These are phyloP conservation scores for Poicephalus gulielmi DNA, from an alignment of 2,113 vertebrate species.

Conservation along the genomic window DNA sequence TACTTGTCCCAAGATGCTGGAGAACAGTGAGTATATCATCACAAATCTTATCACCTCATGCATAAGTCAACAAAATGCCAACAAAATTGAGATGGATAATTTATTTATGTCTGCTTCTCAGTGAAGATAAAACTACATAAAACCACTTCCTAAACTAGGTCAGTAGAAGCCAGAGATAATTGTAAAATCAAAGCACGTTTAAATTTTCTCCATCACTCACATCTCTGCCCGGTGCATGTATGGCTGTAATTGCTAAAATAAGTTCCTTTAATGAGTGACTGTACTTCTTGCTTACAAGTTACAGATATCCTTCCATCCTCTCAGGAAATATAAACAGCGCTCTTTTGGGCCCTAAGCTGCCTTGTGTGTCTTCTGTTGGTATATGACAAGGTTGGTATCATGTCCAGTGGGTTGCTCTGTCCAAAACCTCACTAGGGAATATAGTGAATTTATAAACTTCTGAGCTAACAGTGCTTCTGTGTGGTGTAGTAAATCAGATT, in stretches of 20 bases:
- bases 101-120: slow-evolving; percentile 32
- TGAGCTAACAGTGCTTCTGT: not conserved
- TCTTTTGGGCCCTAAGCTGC: not conserved
- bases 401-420: not conserved
- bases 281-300: not conserved
- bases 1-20: not conserved
- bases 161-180: slow-evolving; percentile 4
- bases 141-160: slow-evolving; percentile 21
- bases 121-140: slow-evolving; percentile 13
- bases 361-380: not conserved
- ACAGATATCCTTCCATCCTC: not conserved
- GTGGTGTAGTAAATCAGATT: not conserved
- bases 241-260: not conserved
- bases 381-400: not conserved
- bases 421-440: not conserved
- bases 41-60: not conserved
- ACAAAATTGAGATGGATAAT: slow-evolving; percentile 35
- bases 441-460: not conserved
- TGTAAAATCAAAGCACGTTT: slow-evolving; percentile 19
- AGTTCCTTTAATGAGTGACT: not conserved
- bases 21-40: not conserved
- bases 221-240: not conserved
- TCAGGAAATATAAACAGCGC: not conserved
- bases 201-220: not conserved
- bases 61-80: slow-evolving; percentile 43